A percentile compares a stretch with the other conserved stretches of the same genome.
These are phyloP conservation scores for Melangyna quadrimaculata DNA, from an alignment of 2,888 invertebrate species.

Conservation along the genomic window DNA sequence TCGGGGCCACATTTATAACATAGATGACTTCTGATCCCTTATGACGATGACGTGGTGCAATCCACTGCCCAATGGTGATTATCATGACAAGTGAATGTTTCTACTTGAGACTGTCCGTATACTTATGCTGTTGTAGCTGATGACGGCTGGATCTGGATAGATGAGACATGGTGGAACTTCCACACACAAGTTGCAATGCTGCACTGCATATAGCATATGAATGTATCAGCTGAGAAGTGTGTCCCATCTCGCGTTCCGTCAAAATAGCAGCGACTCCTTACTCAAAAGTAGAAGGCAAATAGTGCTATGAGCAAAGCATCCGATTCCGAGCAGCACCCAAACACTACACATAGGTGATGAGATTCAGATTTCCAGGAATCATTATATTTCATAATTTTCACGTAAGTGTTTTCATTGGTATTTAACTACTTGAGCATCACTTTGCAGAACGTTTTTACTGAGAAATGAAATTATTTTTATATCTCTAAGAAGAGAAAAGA, in stretches of 20 bases:
- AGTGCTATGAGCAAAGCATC: background rate
- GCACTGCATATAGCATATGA: background rate
- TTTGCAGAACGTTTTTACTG: constrained; percentile 44
- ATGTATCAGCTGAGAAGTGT: constrained; percentile 45
- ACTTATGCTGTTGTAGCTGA: constrained; percentile 18
- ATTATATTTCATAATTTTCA: constrained; percentile 54
- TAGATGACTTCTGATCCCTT: constrained; percentile 58
- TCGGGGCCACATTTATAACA: constrained; percentile 47
- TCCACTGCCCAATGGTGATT: constrained; percentile 35
- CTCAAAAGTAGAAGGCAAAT: constrained; percentile 49
- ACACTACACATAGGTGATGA: constrained; percentile 41
- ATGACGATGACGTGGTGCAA: constrained; percentile 44
- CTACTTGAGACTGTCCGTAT: constrained; percentile 55
- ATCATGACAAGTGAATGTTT: constrained; percentile 66
- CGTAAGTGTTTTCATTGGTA: constrained; percentile 64
- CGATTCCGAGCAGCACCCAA: constrained; percentile 43
- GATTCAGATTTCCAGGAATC: constrained; percentile 64
- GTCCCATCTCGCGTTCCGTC: constrained; percentile 20
- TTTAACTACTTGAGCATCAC: constrained; percentile 52
- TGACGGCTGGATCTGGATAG: constrained; percentile 34
- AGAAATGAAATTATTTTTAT: constrained; percentile 13
- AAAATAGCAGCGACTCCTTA: constrained; percentile 27
- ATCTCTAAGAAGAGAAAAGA: background rate
- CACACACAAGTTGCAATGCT: background rate
- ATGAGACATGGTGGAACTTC: constrained; percentile 41